Evolutionary conservation across 2,888 invertebrate species (phyloP).

Genomic region (Drosophila fulvimacula): DNA sequence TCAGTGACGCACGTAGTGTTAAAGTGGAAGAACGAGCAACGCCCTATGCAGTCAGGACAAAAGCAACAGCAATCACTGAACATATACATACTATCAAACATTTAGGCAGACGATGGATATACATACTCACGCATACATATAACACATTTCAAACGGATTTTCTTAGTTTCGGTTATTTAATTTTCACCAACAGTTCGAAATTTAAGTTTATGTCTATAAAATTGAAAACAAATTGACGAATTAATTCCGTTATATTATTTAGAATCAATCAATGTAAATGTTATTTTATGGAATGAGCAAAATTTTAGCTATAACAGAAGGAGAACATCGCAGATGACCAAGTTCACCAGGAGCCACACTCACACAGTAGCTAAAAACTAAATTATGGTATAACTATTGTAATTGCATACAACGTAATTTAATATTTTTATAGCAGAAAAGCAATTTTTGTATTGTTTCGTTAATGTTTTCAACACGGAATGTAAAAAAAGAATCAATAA

Average conservation of each 20-base stretch:
- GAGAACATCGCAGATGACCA: slow-evolving; percentile 22
- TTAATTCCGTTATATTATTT: slow-evolving; percentile 46
- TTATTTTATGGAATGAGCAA: slow-evolving; percentile 43
- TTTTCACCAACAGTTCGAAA: slow-evolving; percentile 44
- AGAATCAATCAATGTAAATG: slow-evolving; percentile 44
- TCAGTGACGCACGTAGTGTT: slow-evolving; percentile 10
- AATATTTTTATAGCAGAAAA: slow-evolving; percentile 69
- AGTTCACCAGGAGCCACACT: slow-evolving; percentile 26
- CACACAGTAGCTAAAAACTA: slow-evolving; percentile 60
- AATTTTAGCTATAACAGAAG: slow-evolving; percentile 52
- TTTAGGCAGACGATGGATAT: slow-evolving; percentile 22
- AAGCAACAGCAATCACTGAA: slow-evolving; percentile 25
- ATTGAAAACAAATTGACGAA: slow-evolving; percentile 42
- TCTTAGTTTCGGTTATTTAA: slow-evolving; percentile 53
- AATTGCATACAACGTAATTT: slow-evolving; percentile 63
- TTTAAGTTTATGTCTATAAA: slow-evolving; percentile 57
- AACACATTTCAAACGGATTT: slow-evolving; percentile 49
- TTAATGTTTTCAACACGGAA: slow-evolving; percentile 50
- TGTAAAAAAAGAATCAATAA: slow-evolving; percentile 26
- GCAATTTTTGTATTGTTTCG: slow-evolving; percentile 62
- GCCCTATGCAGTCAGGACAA: slow-evolving; percentile 25
- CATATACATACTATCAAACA: slow-evolving; percentile 25
- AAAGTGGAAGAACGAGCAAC: slow-evolving; percentile 24
- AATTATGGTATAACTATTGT: slow-evolving; percentile 60
- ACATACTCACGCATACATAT: slow-evolving; percentile 70